Evolutionary conservation across 2,888 invertebrate genomes (phyloP), one percentile per base, ranked within the genome.

Genomic region (Eupithecia subumbrata): DNA sequence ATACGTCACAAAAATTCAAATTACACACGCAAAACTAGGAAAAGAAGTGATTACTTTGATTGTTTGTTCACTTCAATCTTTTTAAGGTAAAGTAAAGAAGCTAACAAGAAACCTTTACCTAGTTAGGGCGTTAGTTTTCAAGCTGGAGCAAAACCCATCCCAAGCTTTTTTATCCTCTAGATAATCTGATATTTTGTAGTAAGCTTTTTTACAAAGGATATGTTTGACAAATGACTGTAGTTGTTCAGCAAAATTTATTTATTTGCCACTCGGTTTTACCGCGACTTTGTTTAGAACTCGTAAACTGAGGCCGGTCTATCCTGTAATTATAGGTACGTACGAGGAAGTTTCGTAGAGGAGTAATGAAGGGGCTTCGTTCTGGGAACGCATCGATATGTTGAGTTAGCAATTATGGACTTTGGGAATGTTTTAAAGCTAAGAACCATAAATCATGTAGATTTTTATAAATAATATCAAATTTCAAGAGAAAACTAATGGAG

Each of bases 201-300:
- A n/a, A n/a, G n/a, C n/a, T n/a, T n/a, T n/a, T n/a, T n/a, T n/a
- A n/a, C n/a, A n/a, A n/a, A n/a, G n/a, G n/a, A n/a, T n/a, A n/a
- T n/a, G n/a, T n/a, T n/a, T n/a, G n/a, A n/a, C n/a, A n/a, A n/a
- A n/a, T n/a, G 7, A 37, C 37, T 37, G 5, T 37, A 37, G 37
- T 37, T 37, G 18, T 52, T 22, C n/a, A 22, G 56, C 56, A 22
- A n/a, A 22, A 56, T 22, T 56, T 56, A 56, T 56, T 22, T 56
- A 22, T 56, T 76, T 85, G 86, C 84, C 89, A 76, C 76, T 73
- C 43, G 52, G 72, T 64, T 45, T 71, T 34, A 74, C 84, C 84
- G 85, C 86, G 85, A 85, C 87, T 88, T 85, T 85, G 86, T 83
- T 90, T 91, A 91, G 89, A 85, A 86, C 89, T 90, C 88, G 86